A percentile compares a stretch with the other conserved stretches of the same genome.
Evolutionary conservation across 2,797 vertebrate species (phyloP).

Genomic region (Tokudaia muenninki): DNA sequence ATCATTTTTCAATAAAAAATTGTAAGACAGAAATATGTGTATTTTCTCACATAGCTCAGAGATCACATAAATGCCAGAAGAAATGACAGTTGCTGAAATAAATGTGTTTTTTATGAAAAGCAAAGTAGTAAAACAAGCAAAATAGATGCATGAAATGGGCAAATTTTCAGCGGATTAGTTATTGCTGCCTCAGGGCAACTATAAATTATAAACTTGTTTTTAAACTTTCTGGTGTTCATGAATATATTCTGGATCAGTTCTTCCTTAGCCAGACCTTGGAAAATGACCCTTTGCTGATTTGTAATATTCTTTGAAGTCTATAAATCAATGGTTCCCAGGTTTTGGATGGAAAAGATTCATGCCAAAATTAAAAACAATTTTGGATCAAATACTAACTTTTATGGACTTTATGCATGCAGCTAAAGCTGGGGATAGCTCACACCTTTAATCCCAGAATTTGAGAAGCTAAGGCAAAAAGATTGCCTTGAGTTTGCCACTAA

Average conservation of each 20-base stretch:
- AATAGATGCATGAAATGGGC: conserved; percentile 89
- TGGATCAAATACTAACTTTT: conserved; percentile 74
- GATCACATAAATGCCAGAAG: conserved; percentile 88
- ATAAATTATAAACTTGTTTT: conserved; percentile 88
- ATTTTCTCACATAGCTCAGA: conserved; percentile 86
- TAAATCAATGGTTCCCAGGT: conserved; percentile 82
- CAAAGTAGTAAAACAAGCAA: conserved; percentile 88
- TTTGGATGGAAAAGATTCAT: conserved; percentile 67
- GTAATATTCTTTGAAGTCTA: conserved; percentile 83
- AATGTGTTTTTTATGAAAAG: conserved; percentile 88
- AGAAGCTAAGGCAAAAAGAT: neutral
- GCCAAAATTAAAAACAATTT: conserved; percentile 76
- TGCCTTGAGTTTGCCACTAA: neutral
- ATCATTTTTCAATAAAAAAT: conserved; percentile 87
- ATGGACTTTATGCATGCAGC: neutral
- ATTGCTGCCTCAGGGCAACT: conserved; percentile 85
- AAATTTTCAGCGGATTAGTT: conserved; percentile 89
- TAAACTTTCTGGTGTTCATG: conserved; percentile 83
- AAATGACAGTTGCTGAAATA: conserved; percentile 88
- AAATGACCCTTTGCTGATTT: conserved; percentile 84
- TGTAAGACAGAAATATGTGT: conserved; percentile 82
- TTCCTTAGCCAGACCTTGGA: conserved; percentile 80
- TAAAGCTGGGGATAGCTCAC: neutral
- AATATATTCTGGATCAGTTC: conserved; percentile 84
- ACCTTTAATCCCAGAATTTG: neutral